Evolutionary conservation across 30 jellyfish, hydroid and myxozoan species (phyloP), one percentile per base, ranked within the genome.

Genomic region (Hydra vulgaris): DNA sequence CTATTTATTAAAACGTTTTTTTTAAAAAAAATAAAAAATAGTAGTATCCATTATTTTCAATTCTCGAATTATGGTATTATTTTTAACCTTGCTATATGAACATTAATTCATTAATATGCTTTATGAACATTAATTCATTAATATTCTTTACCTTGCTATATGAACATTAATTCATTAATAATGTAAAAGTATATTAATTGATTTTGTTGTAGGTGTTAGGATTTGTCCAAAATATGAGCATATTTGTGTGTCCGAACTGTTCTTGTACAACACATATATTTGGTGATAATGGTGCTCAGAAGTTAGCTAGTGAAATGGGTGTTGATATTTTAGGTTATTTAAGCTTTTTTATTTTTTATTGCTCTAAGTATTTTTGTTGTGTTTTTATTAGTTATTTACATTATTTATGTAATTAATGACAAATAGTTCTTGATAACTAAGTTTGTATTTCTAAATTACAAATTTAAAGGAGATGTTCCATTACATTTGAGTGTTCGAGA

Each of bases 221-320:
- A 0, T 23, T 94, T 7, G 93, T 93, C 7, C 96, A 93, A 68
- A 93, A 93, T 71, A 93, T 93, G 99, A 93, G 99, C 40, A 15
- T 23, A 8, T 68, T 68, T 16, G 27, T 79, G 19, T 93, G 99
- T 79, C 99, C 96, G 16, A 70, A 87, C 22, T 93, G 99, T 73
- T 70, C 79, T 23, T 77, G 83, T 1, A 87, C 84, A 26, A 77
- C 86, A 26, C 99, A 93, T 68, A 78, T 93, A 23, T 93, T 93
- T 74, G 99, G 99, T n/a, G 83, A 85, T 27, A 84, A 66, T 15
- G 95, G 88, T 15, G 72, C 90, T 19, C 72, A 79, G 66, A 74
- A 19, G 1, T 70, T 66, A 16, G 82, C 73, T 7, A 27, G 76
- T 75, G 86, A 77, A 4, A 21, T 81, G 77, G 89, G 77, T 8